Evolutionary conservation across 2,113 vertebrate genomes (phyloP).

Genomic region (Oreochromis niloticus): DNA sequence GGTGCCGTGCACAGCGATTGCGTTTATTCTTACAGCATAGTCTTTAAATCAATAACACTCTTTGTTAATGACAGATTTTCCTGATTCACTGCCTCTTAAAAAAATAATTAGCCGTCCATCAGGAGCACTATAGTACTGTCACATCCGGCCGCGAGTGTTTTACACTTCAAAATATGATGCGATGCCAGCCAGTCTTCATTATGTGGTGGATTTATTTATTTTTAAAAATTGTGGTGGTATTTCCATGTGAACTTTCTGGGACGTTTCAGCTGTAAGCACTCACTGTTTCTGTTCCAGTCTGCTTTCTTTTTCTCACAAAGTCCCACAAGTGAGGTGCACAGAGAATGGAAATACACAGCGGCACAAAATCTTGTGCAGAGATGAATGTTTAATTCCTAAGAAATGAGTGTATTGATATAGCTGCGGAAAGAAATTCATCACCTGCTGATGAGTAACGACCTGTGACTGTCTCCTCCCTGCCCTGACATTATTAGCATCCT

Average conservation of each 20-base stretch:
- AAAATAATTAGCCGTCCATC: conserved; percentile 4
- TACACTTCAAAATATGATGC: neutral
- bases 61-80: neutral
- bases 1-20: neutral
- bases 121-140: neutral
- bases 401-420: neutral
- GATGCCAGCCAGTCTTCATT: neutral
- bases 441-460: conserved; percentile 5
- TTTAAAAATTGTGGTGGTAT: neutral
- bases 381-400: neutral
- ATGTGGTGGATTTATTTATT: neutral
- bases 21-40: neutral
- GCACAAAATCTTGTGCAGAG: neutral
- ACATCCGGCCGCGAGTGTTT: neutral
- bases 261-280: neutral
- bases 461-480: neutral
- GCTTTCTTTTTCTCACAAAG: neutral
- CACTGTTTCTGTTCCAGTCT: neutral
- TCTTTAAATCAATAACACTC: neutral
- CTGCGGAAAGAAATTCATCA: neutral
- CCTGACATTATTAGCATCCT: neutral
- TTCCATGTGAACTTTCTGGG: neutral
- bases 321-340: neutral
- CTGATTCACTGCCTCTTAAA: neutral
- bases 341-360: neutral